phyloP scores from a whole-genome alignment of 2,113 vertebrate species.

The Grus americana region DNA sequence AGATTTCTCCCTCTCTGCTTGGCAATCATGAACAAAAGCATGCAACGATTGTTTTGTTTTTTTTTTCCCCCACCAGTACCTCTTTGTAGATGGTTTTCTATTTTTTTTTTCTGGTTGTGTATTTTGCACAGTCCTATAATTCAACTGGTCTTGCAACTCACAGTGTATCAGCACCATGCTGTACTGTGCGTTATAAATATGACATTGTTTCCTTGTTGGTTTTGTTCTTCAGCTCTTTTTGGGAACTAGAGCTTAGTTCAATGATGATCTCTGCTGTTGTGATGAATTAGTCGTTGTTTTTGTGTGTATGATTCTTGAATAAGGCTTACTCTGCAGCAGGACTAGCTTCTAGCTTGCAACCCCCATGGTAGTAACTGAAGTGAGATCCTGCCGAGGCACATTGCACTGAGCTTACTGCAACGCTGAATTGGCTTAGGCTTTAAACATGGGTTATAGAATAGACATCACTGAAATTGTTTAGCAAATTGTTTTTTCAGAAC shows the following conservation, averaged over 20 bases:
- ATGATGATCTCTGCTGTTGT: background rate
- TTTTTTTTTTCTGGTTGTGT: background rate
- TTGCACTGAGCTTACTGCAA: background rate
- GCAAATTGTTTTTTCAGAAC: conserved; percentile 12
- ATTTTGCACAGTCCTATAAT: background rate
- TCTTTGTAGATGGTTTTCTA: background rate
- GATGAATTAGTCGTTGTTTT: background rate
- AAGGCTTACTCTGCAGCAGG: background rate
- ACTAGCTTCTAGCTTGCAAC: background rate
- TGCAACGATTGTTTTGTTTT: background rate
- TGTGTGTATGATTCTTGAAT: background rate
- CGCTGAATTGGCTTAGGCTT: background rate
- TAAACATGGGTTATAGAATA: background rate
- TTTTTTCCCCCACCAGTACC: background rate
- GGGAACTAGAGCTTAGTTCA: background rate
- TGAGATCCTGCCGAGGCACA: background rate
- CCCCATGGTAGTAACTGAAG: background rate
- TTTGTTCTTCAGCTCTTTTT: background rate
- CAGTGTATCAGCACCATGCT: background rate
- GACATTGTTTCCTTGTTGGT: background rate
- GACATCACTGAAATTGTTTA: conserved; percentile 19
- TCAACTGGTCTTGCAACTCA: background rate
- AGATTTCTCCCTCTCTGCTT: background rate
- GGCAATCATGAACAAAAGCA: background rate
- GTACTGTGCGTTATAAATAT: background rate